A percentile compares a stretch with the other conserved stretches of the same genome.
Evolutionary conservation across 2,113 vertebrate species (phyloP).

Genomic region (Theropithecus gelada): DNA sequence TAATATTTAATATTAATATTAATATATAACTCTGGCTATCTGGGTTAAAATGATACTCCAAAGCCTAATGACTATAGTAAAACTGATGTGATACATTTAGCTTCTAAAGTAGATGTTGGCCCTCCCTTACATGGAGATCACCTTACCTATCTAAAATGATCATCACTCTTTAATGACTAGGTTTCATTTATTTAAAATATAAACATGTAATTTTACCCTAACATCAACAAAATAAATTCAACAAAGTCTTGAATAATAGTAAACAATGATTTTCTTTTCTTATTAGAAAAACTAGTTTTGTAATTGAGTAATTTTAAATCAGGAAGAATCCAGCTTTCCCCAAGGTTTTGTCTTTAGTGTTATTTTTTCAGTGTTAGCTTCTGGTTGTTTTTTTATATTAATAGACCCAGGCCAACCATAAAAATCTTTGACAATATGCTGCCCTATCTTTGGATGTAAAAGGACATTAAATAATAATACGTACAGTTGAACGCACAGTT

Average conservation of each 20-base stretch:
- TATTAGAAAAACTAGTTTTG: slow-evolving; percentile 19
- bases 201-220: not conserved
- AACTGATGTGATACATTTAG: not conserved
- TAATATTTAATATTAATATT: not conserved
- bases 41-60: slow-evolving; percentile 7
- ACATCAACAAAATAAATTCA: slow-evolving; percentile 38
- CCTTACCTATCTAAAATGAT: not conserved
- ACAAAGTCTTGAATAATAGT: slow-evolving; percentile 21
- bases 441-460: not conserved
- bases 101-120: not conserved
- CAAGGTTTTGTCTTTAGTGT: not conserved
- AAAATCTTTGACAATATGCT: not conserved
- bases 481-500: not conserved
- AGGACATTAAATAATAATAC: not conserved
- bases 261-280: slow-evolving; percentile 27
- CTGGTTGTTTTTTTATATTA: slow-evolving; percentile 4
- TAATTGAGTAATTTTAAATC: slow-evolving; percentile 49
- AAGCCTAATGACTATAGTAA: not conserved
- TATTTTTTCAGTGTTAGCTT: not conserved
- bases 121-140: not conserved
- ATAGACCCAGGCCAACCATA: not conserved
- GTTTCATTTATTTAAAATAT: slow-evolving; percentile 19
- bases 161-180: not conserved
- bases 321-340: slow-evolving; percentile 18
- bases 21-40: slow-evolving; percentile 1